phyloP scores from a whole-genome alignment of 2,888 invertebrate species.

The Orchesellides sinensis region DNA sequence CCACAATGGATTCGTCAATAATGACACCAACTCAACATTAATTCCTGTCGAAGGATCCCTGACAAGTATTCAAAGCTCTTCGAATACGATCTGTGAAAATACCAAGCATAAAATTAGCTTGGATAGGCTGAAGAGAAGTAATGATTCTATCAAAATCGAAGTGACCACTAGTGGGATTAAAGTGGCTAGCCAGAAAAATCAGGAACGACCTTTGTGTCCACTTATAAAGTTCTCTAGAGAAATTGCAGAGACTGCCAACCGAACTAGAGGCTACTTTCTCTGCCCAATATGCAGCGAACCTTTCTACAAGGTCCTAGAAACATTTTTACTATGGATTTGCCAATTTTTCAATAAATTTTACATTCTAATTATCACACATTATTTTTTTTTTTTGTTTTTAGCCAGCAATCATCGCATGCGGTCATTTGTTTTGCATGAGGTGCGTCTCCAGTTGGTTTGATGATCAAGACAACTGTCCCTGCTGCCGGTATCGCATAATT shows the following conservation, averaged over 20 bases:
- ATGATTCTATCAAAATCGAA: neutral
- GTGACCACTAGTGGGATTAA: too few relatives aligned
- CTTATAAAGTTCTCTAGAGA: neutral
- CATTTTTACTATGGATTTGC: neutral
- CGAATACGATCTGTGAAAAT: neutral
- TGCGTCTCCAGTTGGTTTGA: slow-evolving; percentile 40
- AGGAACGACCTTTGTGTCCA: neutral
- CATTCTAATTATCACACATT: neutral
- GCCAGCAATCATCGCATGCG: slow-evolving; percentile 53
- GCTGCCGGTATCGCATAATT: slow-evolving; percentile 41
- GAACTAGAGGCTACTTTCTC: slow-evolving; percentile 18
- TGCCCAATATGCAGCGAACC: slow-evolving; percentile 52
- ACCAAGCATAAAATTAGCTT: neutral
- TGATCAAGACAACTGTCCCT: slow-evolving; percentile 52
- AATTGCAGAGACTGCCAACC: neutral
- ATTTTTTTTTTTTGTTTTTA: neutral
- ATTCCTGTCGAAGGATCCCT: neutral
- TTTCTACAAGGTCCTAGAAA: slow-evolving; percentile 1
- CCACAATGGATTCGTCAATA: too few relatives aligned
- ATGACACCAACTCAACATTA: too few relatives aligned
- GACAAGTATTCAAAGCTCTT: neutral
- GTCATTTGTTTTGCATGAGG: slow-evolving; percentile 41
- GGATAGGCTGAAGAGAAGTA: neutral
- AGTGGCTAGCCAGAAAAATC: neutral
- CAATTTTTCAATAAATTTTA: neutral